Evolutionary conservation across 2,888 invertebrate genomes (phyloP).

Genomic region (Oxyscelio sp.): DNA sequence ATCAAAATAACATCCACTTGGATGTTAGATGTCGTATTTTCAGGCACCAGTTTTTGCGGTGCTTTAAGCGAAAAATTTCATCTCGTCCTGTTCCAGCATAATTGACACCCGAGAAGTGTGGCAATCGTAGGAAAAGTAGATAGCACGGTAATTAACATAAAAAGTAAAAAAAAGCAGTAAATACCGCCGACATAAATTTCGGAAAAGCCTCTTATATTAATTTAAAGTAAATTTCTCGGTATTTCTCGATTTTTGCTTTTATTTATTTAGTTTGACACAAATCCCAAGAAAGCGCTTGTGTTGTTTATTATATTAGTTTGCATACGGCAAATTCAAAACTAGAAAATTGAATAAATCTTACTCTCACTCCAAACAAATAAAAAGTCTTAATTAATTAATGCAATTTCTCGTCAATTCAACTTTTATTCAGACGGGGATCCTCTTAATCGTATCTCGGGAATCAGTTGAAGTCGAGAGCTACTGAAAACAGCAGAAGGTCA

Average conservation of each 20-base stretch:
- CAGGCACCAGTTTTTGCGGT: constrained; percentile 17
- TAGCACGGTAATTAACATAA: constrained; percentile 23
- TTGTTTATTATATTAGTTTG: no score
- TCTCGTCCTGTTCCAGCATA: constrained; percentile 18
- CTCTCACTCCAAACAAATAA: constrained; percentile 23
- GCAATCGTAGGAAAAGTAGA: constrained; percentile 17
- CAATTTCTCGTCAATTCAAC: constrained; percentile 64
- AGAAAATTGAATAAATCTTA: constrained; percentile 48
- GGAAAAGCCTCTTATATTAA: background rate
- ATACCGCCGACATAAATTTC: constrained; percentile 2
- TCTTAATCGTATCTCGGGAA: constrained; percentile 41
- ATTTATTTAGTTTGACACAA: no score
- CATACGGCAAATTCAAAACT: constrained; percentile 34
- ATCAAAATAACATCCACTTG: constrained; percentile 14
- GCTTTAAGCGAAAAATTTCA: constrained; percentile 21
- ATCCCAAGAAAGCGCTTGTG: no score
- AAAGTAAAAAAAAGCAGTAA: constrained; percentile 1
- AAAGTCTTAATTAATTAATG: constrained; percentile 60
- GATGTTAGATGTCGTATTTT: constrained; percentile 11
- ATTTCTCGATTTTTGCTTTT: no score
- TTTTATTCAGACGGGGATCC: constrained; percentile 21
- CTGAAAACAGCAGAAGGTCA: constrained; percentile 61
- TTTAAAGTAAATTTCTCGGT: background rate
- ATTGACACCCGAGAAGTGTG: constrained; percentile 36
- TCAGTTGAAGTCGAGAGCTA: constrained; percentile 15